phyloP scores from a whole-genome alignment of 37 sponge, comb jelly and placozoan genomes.

The Tethya wilhelma region DNA sequence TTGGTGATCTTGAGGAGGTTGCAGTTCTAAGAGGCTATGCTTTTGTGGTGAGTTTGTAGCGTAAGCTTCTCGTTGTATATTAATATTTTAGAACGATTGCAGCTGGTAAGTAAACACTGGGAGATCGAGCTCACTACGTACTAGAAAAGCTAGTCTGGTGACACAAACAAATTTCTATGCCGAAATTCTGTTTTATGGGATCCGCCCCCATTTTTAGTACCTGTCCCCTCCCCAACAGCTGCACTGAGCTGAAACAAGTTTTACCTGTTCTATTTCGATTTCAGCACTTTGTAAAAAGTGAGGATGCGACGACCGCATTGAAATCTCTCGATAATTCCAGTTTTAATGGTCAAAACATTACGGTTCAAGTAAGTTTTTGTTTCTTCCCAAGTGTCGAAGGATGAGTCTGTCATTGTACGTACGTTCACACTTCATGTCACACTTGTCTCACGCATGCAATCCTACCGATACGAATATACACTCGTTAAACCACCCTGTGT shows the following conservation, averaged over 20 bases:
- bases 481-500: too few species aligned
- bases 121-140: too few species aligned
- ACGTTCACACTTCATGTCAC: too few species aligned
- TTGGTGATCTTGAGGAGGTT: constrained; percentile 67
- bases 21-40: constrained; percentile 65
- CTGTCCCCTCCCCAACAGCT: too few species aligned
- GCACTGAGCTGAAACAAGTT: too few species aligned
- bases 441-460: not conserved
- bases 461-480: too few species aligned
- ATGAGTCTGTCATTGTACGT: not conserved
- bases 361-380: constrained; percentile 46
- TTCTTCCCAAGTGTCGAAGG: not conserved
- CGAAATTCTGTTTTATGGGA: too few species aligned
- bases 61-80: not conserved
- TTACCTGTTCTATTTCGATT: not conserved
- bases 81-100: not conserved
- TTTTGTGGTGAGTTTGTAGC: constrained; percentile 65
- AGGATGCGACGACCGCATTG: constrained; percentile 56
- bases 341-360: constrained; percentile 34
- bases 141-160: not conserved
- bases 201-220: too few species aligned
- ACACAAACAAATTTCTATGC: too few species aligned
- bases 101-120: too few species aligned
- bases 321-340: constrained; percentile 41
- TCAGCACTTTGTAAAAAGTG: constrained; percentile 49